phyloP scores from a whole-genome alignment of 2,888 invertebrate genomes.

The Caenorhabditis sp. region DNA sequence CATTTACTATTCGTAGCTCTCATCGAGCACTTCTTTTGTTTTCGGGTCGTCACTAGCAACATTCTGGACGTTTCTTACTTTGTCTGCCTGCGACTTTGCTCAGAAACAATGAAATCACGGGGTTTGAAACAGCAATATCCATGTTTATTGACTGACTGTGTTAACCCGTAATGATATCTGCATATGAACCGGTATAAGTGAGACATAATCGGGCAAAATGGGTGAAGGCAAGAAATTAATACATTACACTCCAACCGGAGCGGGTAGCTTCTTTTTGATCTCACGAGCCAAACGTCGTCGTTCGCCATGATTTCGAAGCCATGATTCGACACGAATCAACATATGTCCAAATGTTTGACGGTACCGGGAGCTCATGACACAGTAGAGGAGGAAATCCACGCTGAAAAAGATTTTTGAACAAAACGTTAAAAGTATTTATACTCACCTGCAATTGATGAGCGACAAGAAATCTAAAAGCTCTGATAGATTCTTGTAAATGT shows the following conservation, averaged over 20 bases:
- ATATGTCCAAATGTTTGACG: slow-evolving; percentile 78
- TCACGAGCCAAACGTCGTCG: slow-evolving; percentile 63
- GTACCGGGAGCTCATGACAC: slow-evolving; percentile 77
- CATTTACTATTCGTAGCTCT: slow-evolving; percentile 29
- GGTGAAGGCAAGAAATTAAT: slow-evolving; percentile 7
- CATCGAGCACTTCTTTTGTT: slow-evolving; percentile 33
- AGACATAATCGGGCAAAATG: not conserved
- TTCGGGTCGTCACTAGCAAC: slow-evolving; percentile 15
- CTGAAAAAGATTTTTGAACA: slow-evolving; percentile 64
- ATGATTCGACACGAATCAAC: slow-evolving; percentile 75
- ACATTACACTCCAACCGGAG: slow-evolving; percentile 38
- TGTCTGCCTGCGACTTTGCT: too few species aligned
- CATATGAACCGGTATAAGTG: not conserved
- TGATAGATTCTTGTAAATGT: slow-evolving; percentile 76
- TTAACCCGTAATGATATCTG: not conserved
- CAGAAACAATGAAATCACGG: too few species aligned
- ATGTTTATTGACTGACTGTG: not conserved
- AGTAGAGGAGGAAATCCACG: slow-evolving; percentile 78
- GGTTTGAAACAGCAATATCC: too few species aligned
- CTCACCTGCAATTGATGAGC: slow-evolving; percentile 77
- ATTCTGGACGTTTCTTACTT: not conserved
- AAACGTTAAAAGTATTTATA: not conserved
- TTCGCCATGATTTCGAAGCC: slow-evolving; percentile 73
- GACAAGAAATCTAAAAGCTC: slow-evolving; percentile 78
- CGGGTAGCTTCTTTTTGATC: slow-evolving; percentile 62